A percentile compares a stretch with the other conserved stretches of the same genome.
Evolutionary conservation across 2,797 vertebrate genomes (phyloP).

Genomic region (Lophotriccus pileatus): DNA sequence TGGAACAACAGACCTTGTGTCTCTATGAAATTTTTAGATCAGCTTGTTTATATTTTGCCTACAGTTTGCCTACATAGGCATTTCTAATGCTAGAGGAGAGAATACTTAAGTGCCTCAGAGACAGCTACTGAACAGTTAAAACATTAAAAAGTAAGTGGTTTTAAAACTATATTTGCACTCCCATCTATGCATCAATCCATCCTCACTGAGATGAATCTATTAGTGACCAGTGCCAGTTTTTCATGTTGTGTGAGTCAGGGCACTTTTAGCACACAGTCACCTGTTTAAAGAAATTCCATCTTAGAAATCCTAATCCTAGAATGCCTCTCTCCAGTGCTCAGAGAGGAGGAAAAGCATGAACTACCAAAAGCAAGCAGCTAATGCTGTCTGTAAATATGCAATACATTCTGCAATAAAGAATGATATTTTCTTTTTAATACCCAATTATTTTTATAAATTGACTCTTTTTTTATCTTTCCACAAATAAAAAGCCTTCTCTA

Average conservation of each 20-base stretch:
- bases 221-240: background rate
- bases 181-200: background rate
- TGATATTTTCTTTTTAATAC: background rate
- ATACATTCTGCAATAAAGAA: background rate
- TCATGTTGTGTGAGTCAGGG: background rate
- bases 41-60: background rate
- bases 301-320: conserved; percentile 40
- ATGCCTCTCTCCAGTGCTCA: conserved; percentile 36
- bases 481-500: background rate
- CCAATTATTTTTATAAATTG: background rate
- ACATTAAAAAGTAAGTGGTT: background rate
- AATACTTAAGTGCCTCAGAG: background rate
- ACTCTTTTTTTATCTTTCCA: background rate
- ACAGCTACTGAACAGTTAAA: background rate
- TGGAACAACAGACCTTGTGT: background rate
- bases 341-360: background rate
- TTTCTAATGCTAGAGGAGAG: background rate
- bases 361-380: background rate
- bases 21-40: background rate
- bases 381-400: background rate
- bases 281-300: conserved; percentile 53
- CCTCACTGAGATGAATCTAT: background rate
- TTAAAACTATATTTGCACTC: background rate
- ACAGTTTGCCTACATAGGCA: background rate
- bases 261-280: conserved; percentile 44